These are phyloP conservation scores for Sycophila sp. DNA, from an alignment of 1,140 invertebrate genomes.

Conservation along the genomic window DNA sequence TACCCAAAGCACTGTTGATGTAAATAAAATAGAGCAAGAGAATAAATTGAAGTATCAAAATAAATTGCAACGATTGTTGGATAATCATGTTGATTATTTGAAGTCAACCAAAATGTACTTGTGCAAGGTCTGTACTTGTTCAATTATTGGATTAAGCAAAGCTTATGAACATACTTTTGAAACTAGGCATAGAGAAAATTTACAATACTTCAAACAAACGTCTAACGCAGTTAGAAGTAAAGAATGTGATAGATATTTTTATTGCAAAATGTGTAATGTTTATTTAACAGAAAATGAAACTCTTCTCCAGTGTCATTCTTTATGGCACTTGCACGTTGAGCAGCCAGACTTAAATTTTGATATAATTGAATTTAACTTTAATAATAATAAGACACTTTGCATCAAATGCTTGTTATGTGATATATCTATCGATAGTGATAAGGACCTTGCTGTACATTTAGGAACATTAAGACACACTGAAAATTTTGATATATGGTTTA, in stretches of 20 bases:
- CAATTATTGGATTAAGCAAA: background rate
- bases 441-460: background rate
- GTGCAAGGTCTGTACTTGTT: background rate
- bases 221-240: background rate
- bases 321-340: background rate
- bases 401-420: background rate
- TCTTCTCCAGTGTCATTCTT: background rate
- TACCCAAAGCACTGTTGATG: too few relatives aligned
- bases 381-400: background rate
- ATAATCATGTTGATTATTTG: background rate
- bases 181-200: background rate
- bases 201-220: too few relatives aligned
- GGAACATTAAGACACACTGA: background rate
- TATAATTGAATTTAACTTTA: background rate
- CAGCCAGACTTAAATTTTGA: background rate
- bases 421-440: background rate
- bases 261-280: background rate
- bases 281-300: background rate
- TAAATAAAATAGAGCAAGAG: background rate
- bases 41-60: background rate
- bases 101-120: background rate
- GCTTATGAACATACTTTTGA: background rate
- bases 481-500: background rate
- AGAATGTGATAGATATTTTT: background rate
- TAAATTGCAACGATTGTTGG: background rate